Evolutionary conservation across 2,888 invertebrate genomes (phyloP), one percentile per base, ranked within the genome.

Genomic region (Athripsodes cinereus): DNA sequence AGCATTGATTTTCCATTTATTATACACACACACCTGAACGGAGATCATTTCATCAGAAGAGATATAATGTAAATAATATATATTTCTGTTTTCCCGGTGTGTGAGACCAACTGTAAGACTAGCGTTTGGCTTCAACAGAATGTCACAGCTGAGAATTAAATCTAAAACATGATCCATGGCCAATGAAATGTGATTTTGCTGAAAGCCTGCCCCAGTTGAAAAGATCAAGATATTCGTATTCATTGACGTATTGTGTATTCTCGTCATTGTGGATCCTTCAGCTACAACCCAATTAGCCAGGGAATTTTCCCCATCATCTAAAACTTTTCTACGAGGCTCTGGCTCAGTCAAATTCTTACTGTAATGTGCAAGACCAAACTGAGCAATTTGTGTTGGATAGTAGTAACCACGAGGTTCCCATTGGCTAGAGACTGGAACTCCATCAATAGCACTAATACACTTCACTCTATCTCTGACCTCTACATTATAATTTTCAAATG

Each of bases 301-400:
- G 67, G 81, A 74, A 63, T 78, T 80, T 65, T 90, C 87, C 0
- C 86, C 88, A 69, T 94, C 90, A 67, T 93, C 94, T 8, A 94
- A 72, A 1, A 83, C 71, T 66, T 83, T 84, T 62, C 84, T 77
- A 51, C 87, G 81, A 0, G 94, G 92, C 65, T 90, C 87, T 0
- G 88, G 86, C 67, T 94, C 94, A 0, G 90, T 90, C 13, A 96
- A 74, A 72, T 93, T 91, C 73, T 97, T 96, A 73, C 95, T 96
- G 73, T 95, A 99, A 75, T 99, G 99, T 10, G 96, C 93, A 57
- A 99, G 75, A 0, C 95, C 99, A 72, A 94, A 99, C 73, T 99
- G 99, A 5, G 98, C 96, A 65, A 99, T 96, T 77, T 99, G 98
- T 1, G 96, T 98, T 0, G 98, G 96, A 75, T 99, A 99, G 73